A percentile compares a stretch with the other conserved stretches of the same genome.
Conservation (phyloP, 2,888 invertebrate species). For the Cerastis leucographa region DNA sequence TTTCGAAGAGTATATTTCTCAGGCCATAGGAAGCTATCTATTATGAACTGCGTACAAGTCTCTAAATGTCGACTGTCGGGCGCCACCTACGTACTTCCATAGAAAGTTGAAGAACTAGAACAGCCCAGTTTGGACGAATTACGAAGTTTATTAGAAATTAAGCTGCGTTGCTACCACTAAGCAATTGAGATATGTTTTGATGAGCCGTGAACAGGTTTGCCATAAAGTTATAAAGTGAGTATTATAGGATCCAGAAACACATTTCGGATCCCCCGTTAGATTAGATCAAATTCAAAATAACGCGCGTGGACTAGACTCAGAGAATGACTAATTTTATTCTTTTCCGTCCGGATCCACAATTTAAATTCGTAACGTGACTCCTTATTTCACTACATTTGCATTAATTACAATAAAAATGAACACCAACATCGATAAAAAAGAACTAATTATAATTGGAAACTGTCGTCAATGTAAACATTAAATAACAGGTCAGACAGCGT, state of each 20-base stretch:
- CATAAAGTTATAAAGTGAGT: neutral
- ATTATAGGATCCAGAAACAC: neutral
- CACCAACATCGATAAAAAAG: conserved; percentile 42
- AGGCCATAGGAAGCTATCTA: conserved; percentile 62
- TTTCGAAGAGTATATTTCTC: conserved; percentile 58
- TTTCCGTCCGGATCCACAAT: conserved; percentile 10
- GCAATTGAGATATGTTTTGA: conserved; percentile 35
- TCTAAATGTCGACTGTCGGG: conserved; percentile 77
- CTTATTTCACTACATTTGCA: conserved; percentile 44
- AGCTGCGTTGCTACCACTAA: conserved; percentile 78
- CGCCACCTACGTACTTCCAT: conserved; percentile 83
- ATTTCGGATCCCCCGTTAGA: neutral
- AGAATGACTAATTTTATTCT: conserved; percentile 21
- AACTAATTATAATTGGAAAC: conserved; percentile 62
- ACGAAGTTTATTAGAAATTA: conserved; percentile 76
- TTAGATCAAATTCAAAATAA: neutral
- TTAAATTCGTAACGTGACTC: conserved; percentile 40
- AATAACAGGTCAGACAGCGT: conserved; percentile 75
- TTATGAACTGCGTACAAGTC: conserved; percentile 68
- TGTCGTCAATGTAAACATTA: conserved; percentile 71
- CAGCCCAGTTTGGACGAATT: conserved; percentile 82
- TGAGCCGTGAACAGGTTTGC: neutral
- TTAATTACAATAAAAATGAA: conserved; percentile 50
- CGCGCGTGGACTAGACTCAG: neutral
- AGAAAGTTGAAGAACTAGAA: conserved; percentile 90